A percentile compares a stretch with the other conserved stretches of the same genome.
phyloP scores from a whole-genome alignment of 1,140 invertebrate species.

The Lordiphosa clarofinis region DNA sequence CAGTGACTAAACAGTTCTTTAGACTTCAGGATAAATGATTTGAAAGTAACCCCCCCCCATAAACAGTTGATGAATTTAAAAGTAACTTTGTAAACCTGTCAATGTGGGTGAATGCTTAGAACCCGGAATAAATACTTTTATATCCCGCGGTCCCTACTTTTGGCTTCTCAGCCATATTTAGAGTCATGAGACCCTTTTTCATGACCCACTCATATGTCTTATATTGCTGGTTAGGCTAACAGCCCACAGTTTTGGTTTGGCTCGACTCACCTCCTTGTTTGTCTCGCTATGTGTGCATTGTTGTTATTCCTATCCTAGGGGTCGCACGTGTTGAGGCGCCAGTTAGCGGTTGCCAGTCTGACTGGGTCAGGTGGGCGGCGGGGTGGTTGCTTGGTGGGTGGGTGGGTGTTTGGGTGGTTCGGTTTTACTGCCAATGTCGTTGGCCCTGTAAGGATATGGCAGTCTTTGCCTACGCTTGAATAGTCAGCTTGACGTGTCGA shows the following conservation, averaged over 20 bases:
- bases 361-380: slow-evolving; percentile 42
- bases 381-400: neutral
- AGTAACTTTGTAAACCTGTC: too few relatives aligned
- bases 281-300: slow-evolving; percentile 44
- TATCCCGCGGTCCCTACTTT: too few relatives aligned
- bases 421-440: slow-evolving; percentile 26
- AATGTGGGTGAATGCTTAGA: too few relatives aligned
- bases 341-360: slow-evolving; percentile 45
- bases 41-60: too few relatives aligned
- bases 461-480: slow-evolving; percentile 35
- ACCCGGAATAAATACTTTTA: too few relatives aligned
- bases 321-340: slow-evolving; percentile 45
- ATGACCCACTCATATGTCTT: slow-evolving; percentile 27
- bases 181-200: neutral
- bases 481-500: slow-evolving; percentile 54
- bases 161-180: too few relatives aligned
- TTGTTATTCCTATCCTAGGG: slow-evolving; percentile 15
- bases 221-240: slow-evolving; percentile 21
- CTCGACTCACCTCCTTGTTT: slow-evolving; percentile 54
- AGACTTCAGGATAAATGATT: too few relatives aligned
- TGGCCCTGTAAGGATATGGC: slow-evolving; percentile 40
- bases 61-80: too few relatives aligned
- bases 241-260: slow-evolving; percentile 12
- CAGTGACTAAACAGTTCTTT: too few relatives aligned
- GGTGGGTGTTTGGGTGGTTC: neutral